Evolutionary conservation across 2,113 vertebrate genomes (phyloP).

Genomic region (Psittacus erithacus): DNA sequence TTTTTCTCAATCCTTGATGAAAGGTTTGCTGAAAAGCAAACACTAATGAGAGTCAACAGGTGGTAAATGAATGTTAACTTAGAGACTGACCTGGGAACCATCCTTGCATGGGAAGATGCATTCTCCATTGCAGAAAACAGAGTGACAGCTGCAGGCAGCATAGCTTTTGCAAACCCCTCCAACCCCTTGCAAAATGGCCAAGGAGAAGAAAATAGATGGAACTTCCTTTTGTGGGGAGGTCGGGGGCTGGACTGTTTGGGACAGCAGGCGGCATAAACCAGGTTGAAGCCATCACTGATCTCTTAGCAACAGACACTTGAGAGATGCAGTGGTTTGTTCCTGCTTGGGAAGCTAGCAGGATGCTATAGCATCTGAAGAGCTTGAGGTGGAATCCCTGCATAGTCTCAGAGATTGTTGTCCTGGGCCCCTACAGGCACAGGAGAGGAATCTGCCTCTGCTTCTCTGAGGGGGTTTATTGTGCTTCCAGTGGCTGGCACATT

Average conservation of each 20-base stretch:
- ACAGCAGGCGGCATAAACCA: neutral
- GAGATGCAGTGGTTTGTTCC: neutral
- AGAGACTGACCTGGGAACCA: neutral
- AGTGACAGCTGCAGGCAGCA: neutral
- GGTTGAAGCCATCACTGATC: neutral
- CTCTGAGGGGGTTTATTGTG: rapidly evolving
- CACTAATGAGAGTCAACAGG: neutral
- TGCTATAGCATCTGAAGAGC: neutral
- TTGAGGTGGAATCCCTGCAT: too few species aligned
- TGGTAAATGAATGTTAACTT: neutral
- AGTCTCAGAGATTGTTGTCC: neutral
- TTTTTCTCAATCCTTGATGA: neutral
- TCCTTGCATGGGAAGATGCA: neutral
- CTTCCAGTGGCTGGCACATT: neutral
- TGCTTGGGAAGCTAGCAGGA: neutral
- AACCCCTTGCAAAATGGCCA: neutral
- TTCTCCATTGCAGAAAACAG: neutral
- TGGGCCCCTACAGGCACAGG: neutral
- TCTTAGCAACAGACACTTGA: neutral
- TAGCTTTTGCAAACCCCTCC: neutral
- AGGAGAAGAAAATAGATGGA: neutral
- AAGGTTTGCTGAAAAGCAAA: neutral
- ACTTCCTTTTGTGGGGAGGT: neutral
- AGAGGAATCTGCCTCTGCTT: neutral
- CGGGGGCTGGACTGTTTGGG: neutral